Evolutionary conservation across 2,888 invertebrate species (phyloP), one percentile per base, ranked within the genome.

Genomic region (Rotaria magnacalcarata): DNA sequence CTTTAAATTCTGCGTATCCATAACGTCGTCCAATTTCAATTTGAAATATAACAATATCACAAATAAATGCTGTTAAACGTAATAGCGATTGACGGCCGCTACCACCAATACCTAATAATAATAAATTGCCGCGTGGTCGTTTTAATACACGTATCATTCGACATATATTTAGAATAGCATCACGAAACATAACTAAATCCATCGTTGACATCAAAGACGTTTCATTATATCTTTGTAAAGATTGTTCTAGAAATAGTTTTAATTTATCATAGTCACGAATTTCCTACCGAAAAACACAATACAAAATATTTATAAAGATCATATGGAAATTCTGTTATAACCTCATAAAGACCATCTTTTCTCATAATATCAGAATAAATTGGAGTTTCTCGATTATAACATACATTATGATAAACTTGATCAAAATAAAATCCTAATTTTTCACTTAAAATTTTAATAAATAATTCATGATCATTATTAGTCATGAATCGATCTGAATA

Each of bases 41-140:
- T 92, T 94, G 94, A 92, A 94, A 96, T 0, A 94, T 93, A 86
- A 92, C 92, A 89, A 94, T 94, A 89, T 95, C 94, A 90, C 95
- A 94, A 88, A 96, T 94, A 91, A 94, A 94, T 0, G 94, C 93
- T 1, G 95, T 94, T 10, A 96, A 91, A 43, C 94, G 93, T 0
- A 94, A 93, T 88, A 96, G 92, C 54, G 94, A 95, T 90, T 95
- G 95, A 16, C 96, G 92, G 0, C 96, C 96, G 87, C 95, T 95
- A 3, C 96, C 96, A 88, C 95, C 94, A 87, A 95, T 94, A 54
- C 96, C 96, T 60, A 96, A 94, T 87, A 96, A 93, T 27, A 96
- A 92, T 93, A 95, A 93, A 90, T 96, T 94, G 0, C 96, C 96
- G 19, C 95, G 92, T 0, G 94, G 95, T 90, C 93, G 95, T 0